phyloP scores from a whole-genome alignment of 2,888 invertebrate species.

The Papilio protenor region DNA sequence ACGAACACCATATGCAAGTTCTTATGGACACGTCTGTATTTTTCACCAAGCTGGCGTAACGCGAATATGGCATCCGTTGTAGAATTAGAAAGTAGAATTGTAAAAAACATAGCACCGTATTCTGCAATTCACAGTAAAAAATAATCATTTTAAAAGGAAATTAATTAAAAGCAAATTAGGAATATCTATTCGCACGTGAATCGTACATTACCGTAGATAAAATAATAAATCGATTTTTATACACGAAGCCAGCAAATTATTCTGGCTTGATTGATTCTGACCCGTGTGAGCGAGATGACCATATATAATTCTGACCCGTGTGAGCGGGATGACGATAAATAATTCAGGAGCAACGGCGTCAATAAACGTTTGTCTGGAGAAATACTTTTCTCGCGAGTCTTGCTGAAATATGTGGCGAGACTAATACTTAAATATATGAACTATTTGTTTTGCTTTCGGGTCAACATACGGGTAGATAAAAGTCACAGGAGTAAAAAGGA shows the following conservation, averaged over 20 bases:
- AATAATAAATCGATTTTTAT: slow-evolving; percentile 32
- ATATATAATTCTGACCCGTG: slow-evolving; percentile 44
- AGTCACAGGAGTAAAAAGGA: background rate
- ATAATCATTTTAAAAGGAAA: slow-evolving; percentile 11
- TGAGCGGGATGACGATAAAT: slow-evolving; percentile 47
- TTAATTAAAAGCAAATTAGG: slow-evolving; percentile 16
- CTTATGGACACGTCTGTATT: no score
- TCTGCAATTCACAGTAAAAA: background rate
- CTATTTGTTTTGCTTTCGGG: background rate
- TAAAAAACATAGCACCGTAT: background rate
- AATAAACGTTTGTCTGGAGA: slow-evolving; percentile 50
- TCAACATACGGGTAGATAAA: background rate
- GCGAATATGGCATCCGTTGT: no score
- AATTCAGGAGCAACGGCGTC: slow-evolving; percentile 48
- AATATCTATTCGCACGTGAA: background rate
- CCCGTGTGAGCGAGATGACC: slow-evolving; percentile 27
- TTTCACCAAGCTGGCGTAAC: no score
- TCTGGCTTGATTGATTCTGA: slow-evolving; percentile 31
- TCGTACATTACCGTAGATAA: slow-evolving; percentile 4
- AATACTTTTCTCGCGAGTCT: slow-evolving; percentile 42
- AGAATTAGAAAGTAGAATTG: background rate
- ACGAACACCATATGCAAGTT: no score
- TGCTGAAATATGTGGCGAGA: slow-evolving; percentile 8
- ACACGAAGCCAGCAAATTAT: slow-evolving; percentile 23
- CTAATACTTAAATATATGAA: background rate